Evolutionary conservation across 2,113 vertebrate species (phyloP), one percentile per base, ranked within the genome.

Genomic region (Labrus mixtus): DNA sequence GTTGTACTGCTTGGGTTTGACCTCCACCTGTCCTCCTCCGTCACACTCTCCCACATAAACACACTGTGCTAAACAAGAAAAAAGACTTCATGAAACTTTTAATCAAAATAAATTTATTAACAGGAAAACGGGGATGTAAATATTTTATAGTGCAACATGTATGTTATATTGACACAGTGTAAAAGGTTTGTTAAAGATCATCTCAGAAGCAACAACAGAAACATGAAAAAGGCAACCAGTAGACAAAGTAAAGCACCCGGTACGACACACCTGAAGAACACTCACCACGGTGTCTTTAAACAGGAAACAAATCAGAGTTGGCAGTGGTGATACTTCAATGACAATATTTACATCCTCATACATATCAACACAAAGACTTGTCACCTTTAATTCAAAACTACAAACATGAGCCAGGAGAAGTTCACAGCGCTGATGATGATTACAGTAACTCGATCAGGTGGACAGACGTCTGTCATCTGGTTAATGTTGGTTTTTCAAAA

Each of bases 101-200:
- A 81, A 78, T 68, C 85, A 84, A 90, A 89, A 88, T 88, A 87
- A 12, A 80, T 90, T 84, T 88, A 88, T 87, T 87, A 25, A 71
- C 41, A 76, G 48, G 10, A 69, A 13, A 36, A 36, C 60, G 23
- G 53, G 41, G 39, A 73, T 75, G n/a, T 78, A 23, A 56, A 77
- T 60, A 68, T 86, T 81, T 73, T 71, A 86, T 81, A 75, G 73
- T 85, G 78, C 3, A 75, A 74, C 58, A 71, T 79, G 59, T 56
- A 55, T 56, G 46, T 45, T 61, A 50, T 64, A 37, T 62, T 55
- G 37, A 74, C 61, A 68, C 1, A 29, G 64, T 78, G 76, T 71
- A 55, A 57, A 77, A 81, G 39, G 62, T 61, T 69, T 4, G 23
- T 79, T 66, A 13, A 22, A 63, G 46, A 76, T 60, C 45, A 71